Conservation (phyloP, 1,140 invertebrate species). For the Reticulitermes speratus region DNA sequence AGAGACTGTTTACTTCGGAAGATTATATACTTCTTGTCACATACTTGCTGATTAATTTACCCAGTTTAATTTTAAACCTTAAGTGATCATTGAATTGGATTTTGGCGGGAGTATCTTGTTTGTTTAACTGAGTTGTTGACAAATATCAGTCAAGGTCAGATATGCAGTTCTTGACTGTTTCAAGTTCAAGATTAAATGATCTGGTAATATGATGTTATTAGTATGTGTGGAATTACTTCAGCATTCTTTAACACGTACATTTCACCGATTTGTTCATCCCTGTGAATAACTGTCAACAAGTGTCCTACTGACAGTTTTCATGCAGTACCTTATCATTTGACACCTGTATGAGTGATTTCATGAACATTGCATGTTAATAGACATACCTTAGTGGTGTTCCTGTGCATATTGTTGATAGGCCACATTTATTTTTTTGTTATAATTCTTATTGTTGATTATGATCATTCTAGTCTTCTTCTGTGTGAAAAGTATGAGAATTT, state of each 20-base stretch:
- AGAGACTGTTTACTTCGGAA: neutral
- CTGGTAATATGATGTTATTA: neutral
- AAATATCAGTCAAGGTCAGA: conserved; percentile 3
- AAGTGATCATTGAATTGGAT: neutral
- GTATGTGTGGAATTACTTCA: neutral
- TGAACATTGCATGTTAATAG: neutral
- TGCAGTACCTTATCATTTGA: neutral
- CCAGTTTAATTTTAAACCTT: neutral
- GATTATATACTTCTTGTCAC: neutral
- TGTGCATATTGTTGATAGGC: too few relatives aligned
- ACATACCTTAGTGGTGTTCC: neutral
- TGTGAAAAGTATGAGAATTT: too few relatives aligned
- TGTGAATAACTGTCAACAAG: neutral
- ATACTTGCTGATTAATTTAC: neutral
- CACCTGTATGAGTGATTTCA: neutral
- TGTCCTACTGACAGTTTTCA: neutral
- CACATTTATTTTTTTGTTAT: too few relatives aligned
- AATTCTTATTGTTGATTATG: too few relatives aligned
- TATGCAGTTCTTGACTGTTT: neutral
- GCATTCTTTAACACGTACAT: neutral
- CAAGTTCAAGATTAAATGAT: neutral
- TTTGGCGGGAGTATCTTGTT: neutral
- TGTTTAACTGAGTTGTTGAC: neutral
- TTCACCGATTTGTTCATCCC: neutral
- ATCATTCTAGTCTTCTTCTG: too few relatives aligned